Base-by-base conservation (phyloP, 2,797 vertebrate genomes). In the Urophycis tenuis region DNA sequence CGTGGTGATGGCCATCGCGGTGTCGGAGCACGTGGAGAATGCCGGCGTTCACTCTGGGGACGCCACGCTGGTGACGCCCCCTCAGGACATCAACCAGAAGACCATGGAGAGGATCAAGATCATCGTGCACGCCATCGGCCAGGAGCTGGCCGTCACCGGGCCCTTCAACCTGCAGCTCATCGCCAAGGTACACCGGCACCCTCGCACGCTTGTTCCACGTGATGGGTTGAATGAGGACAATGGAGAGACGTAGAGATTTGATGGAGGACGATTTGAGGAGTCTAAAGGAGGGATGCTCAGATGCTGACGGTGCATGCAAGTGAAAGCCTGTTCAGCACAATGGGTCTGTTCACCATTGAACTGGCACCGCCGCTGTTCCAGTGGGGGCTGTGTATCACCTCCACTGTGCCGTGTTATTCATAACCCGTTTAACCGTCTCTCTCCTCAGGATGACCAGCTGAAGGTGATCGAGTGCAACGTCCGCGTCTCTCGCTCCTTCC, bases 401-500 rank as follows among this genome's bases (percentile, higher is more conserved):
- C 8, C 14, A 7, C 19, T 36, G 14, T 30, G 17, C 31, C 1
- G 8, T 35, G 1, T 39, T 36, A 7, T 2, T 33, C 31, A 15
- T 10, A n/a, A n/a, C n/a, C n/a, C n/a, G n/a, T n/a, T n/a, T n/a
- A n/a, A n/a, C n/a, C n/a, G n/a, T 71, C 19, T 3, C n/a, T n/a
- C 53, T 19, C 30, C 0, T 60, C 75, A 97, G 96, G 95, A 99
- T 0, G 96, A 99, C 90, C 97, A 97, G 87, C 93, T 99, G 87
- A 99, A 99, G 88, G 98, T 99, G 87, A 99, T 99, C 0, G 98
- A 99, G 86, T 99, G 98, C 93, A 99, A 99, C 0, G 96, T 99
- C 11, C 87, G 98, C 0, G 97, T 99, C 11, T 99, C 97, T 0
- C 98, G 98, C 81, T 99, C 98, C 81, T 99, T 99, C 79, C 98